Conservation (phyloP, 2,113 vertebrate genomes). For the Neolamprologus sp. region DNA sequence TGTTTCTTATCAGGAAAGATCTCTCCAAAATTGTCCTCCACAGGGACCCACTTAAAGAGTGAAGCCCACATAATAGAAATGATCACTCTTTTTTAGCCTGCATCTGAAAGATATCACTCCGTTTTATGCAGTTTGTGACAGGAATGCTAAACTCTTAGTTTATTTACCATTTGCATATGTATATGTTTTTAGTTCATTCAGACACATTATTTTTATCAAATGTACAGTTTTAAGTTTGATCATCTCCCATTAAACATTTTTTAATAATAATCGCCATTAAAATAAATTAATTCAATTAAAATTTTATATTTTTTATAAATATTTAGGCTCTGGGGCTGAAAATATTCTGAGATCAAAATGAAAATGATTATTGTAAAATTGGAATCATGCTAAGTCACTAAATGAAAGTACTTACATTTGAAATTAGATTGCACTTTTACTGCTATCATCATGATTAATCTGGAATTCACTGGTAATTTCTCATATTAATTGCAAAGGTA, state of each 20-base stretch:
- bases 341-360: background rate
- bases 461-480: background rate
- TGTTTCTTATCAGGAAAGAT: constrained; percentile 69
- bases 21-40: constrained; percentile 66
- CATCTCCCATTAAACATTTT: background rate
- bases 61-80: constrained; percentile 63
- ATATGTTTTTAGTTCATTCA: background rate
- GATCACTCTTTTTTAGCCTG: constrained; percentile 59
- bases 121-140: constrained; percentile 29
- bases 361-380: background rate
- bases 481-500: background rate
- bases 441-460: background rate
- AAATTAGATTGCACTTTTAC: background rate
- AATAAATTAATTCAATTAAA: background rate
- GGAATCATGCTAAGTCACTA: background rate
- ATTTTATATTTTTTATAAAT: background rate
- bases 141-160: background rate
- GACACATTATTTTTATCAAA: background rate
- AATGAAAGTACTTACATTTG: background rate
- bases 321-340: background rate
- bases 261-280: background rate
- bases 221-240: background rate
- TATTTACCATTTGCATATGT: background rate
- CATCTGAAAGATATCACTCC: constrained; percentile 43
- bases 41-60: constrained; percentile 67